Conservation (phyloP, 2,797 vertebrate genomes). For the Channa striata region DNA sequence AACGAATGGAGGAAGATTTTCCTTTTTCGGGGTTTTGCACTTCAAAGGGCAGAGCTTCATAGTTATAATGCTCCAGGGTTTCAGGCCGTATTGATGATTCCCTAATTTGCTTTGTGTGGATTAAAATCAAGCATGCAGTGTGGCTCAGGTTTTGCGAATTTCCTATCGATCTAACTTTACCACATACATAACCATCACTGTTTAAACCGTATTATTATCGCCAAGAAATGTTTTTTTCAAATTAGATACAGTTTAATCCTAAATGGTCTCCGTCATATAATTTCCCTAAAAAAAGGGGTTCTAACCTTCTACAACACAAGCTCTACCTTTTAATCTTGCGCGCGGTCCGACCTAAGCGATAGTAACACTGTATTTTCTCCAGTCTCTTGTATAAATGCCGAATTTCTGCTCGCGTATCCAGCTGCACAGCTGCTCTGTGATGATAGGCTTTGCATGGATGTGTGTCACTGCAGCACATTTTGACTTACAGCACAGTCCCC, state of each 20-base stretch:
- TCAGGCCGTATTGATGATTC: constrained; percentile 51
- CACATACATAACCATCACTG: too few relatives aligned
- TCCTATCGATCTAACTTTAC: neutral
- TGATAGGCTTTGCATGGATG: constrained; percentile 50
- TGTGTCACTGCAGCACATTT: constrained; percentile 78
- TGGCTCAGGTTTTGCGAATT: neutral
- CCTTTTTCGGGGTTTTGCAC: constrained; percentile 51
- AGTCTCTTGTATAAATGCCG: too few relatives aligned
- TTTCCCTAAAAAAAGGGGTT: neutral
- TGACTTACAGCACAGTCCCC: constrained; percentile 50
- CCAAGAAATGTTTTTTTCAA: neutral
- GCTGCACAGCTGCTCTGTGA: constrained; percentile 5
- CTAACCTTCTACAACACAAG: too few relatives aligned
- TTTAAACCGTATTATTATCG: neutral
- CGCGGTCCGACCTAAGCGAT: too few relatives aligned
- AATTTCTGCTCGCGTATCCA: constrained; percentile 4
- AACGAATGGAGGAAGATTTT: constrained; percentile 31
- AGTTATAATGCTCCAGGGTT: constrained; percentile 48
- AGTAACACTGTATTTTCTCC: too few relatives aligned
- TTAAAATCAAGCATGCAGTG: neutral
- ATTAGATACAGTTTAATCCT: neutral
- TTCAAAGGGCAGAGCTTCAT: constrained; percentile 53
- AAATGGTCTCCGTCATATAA: neutral
- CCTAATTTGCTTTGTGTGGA: constrained; percentile 28
- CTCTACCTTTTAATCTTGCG: too few relatives aligned